Base-by-base conservation (phyloP, 2,113 vertebrate genomes). In the Zapornia atra region DNA sequence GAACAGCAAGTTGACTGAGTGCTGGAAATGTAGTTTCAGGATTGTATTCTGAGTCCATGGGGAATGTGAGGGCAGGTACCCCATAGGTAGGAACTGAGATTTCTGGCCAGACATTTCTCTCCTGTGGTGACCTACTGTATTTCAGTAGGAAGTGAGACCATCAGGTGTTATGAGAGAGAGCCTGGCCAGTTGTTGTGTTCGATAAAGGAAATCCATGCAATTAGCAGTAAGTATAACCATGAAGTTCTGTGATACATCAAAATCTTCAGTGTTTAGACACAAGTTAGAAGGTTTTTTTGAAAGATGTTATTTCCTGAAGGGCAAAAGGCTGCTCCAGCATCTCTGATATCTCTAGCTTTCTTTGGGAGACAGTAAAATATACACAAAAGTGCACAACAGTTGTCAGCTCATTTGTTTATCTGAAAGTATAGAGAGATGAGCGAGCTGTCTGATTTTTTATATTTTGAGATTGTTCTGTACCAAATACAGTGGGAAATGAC, bases 101-200 rank as follows among this genome's bases (percentile, higher is more conserved):
- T 83, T 80, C 61, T 90, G 38, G 44, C 46, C 13, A 61, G 48
- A 48, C 3, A 1, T 83, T 82, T 76, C 26, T 68, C 18, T 72
- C 4, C 20, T 34, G 0, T 50, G 29, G 33, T 28, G 22, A 85
- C 10, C 36, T 40, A 40, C 14, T 40, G 0, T 57, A 20, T 68
- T 6, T 65, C 11, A 14, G 13, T 26, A 69, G 60, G 17, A 70
- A 25, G 53, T 13, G 22, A 90, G 57, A 64, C 28, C 4, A 10
- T n/a, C 26, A 63, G 25, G 5, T 83, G 33, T 57, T 90, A 57
- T 12, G 31, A 48, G 48, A 80, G 38, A 53, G 11, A 83, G 38
- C 11, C 16, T 68, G 66, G 22, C 10, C 25, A 63, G 33, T 8
- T 33, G 33, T 13, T 34, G 61, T 68, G 9, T 70, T 66, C 59